A percentile compares a stretch with the other conserved stretches of the same genome.
Conservation (phyloP, 2,888 invertebrate species). For the Drosophila koepferae region DNA sequence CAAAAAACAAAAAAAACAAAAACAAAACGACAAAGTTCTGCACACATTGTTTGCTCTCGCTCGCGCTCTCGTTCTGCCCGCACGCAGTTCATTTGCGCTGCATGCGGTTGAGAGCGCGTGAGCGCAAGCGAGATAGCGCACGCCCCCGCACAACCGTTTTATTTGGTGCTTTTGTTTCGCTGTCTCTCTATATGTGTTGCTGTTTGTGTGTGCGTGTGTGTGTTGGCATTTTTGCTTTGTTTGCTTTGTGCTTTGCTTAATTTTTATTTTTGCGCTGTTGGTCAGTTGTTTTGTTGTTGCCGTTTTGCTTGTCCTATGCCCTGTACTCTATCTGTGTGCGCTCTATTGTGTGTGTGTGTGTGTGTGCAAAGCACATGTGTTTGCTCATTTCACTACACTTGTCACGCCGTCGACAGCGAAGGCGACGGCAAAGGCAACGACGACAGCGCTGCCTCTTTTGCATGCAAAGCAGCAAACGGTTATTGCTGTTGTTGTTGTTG, state of each 20-base stretch:
- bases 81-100: constrained; percentile 50
- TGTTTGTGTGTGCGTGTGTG: constrained; percentile 21
- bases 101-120: constrained; percentile 5
- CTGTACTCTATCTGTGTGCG: constrained; percentile 21
- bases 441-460: constrained; percentile 52
- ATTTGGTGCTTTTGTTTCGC: constrained; percentile 41
- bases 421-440: background rate
- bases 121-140: constrained; percentile 44
- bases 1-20: constrained; percentile 16
- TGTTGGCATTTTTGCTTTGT: constrained; percentile 59
- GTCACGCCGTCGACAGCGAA: constrained; percentile 60
- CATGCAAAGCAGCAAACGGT: constrained; percentile 56
- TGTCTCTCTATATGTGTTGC: constrained; percentile 12
- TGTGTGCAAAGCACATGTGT: constrained; percentile 24
- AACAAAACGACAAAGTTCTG: constrained; percentile 29
- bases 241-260: constrained; percentile 59
- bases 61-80: constrained; percentile 27
- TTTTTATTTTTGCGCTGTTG: constrained; percentile 48
- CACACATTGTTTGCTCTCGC: constrained; percentile 49
- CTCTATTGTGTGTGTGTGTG: background rate
- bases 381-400: constrained; percentile 69
- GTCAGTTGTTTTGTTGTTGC: constrained; percentile 40
- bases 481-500: constrained; percentile 28
- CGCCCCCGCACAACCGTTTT: constrained; percentile 48
- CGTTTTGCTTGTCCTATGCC: constrained; percentile 35